Conservation (phyloP, 1,140 invertebrate species). For the Lutraria rhynchaena region DNA sequence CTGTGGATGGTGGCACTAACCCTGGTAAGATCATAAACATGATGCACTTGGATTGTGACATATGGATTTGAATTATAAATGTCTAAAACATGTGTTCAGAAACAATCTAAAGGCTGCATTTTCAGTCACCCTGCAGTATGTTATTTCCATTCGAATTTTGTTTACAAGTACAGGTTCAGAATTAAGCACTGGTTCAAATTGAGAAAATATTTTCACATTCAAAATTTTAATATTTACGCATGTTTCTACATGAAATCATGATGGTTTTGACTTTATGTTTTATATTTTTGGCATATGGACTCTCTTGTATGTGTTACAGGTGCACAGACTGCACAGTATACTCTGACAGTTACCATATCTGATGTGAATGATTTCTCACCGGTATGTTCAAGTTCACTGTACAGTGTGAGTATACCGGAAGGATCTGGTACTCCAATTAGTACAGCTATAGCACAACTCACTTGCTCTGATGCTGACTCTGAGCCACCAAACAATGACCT, state of each 20-base stretch:
- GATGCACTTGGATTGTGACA: neutral
- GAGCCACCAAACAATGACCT: slow-evolving; percentile 57
- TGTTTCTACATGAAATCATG: no score
- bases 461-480: slow-evolving; percentile 61
- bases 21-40: slow-evolving; percentile 26
- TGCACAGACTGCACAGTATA: slow-evolving; percentile 29
- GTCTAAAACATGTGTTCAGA: no score
- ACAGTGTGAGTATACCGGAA: slow-evolving; percentile 59
- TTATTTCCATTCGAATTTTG: no score
- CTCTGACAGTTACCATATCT: slow-evolving; percentile 28
- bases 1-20: slow-evolving; percentile 56
- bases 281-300: no score
- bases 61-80: neutral
- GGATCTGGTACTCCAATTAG: neutral
- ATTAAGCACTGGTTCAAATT: no score
- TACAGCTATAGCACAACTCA: slow-evolving; percentile 30
- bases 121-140: neutral
- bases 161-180: no score
- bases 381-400: slow-evolving; percentile 49
- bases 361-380: slow-evolving; percentile 45
- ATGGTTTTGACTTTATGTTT: no score
- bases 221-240: no score
- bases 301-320: no score
- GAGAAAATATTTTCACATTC: no score
- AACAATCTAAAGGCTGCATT: slow-evolving; percentile 1